These are phyloP conservation scores for Albula glossodonta DNA, from an alignment of 2,113 vertebrate species.

Conservation along the genomic window DNA sequence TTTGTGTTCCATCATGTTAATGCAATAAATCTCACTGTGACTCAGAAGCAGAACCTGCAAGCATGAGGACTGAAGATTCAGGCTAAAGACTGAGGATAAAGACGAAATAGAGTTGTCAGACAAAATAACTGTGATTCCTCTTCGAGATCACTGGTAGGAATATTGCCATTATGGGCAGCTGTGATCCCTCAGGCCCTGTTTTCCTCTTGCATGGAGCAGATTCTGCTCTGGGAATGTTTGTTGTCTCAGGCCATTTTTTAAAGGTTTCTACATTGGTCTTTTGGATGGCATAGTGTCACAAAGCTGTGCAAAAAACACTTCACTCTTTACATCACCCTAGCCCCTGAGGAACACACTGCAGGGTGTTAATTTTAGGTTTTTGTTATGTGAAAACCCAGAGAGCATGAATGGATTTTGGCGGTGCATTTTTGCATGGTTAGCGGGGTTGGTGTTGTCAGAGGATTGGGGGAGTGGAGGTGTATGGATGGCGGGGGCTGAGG, in stretches of 20 bases:
- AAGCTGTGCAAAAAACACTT: background rate
- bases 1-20: no score
- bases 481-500: constrained; percentile 19
- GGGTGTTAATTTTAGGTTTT: constrained; percentile 28
- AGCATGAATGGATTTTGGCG: background rate
- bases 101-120: background rate
- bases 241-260: constrained; percentile 16
- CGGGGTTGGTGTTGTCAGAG: constrained; percentile 30
- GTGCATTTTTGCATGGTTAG: constrained; percentile 31
- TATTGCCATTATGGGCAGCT: background rate
- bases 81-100: background rate
- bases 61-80: background rate
- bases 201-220: background rate
- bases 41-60: no score
- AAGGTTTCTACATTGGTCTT: constrained; percentile 7
- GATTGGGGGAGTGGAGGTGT: background rate
- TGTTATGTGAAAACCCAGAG: background rate
- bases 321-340: constrained; percentile 3
- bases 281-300: background rate
- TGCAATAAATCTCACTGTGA: no score
- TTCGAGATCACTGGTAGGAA: background rate
- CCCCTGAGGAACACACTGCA: background rate
- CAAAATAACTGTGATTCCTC: background rate
- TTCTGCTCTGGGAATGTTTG: constrained; percentile 15
- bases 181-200: background rate